phyloP scores from a whole-genome alignment of 2,113 vertebrate genomes.

The Narcine bancroftii region DNA sequence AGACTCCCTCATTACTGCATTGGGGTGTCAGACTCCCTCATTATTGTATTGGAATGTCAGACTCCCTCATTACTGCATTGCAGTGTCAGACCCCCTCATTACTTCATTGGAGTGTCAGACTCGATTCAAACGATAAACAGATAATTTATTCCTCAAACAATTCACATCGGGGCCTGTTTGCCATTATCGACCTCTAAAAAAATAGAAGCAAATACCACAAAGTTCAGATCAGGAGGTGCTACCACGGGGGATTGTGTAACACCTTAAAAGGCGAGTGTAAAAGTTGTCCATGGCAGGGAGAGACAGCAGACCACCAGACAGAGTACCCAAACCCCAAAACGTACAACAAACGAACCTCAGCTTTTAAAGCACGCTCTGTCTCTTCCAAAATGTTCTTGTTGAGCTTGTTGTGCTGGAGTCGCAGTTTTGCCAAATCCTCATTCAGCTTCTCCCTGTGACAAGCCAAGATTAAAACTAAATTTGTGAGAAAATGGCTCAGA shows the following conservation, averaged over 20 bases:
- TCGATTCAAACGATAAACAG: too few species aligned
- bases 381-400: constrained; percentile 61
- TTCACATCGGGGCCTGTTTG: neutral
- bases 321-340: neutral
- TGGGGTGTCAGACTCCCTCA: too few species aligned
- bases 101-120: too few species aligned
- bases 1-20: too few species aligned
- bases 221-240: neutral
- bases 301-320: neutral
- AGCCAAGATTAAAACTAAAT: neutral
- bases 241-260: too few species aligned
- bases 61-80: too few species aligned
- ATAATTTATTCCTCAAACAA: too few species aligned
- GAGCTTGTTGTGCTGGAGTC: constrained; percentile 62
- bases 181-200: neutral
- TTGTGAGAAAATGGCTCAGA: neutral
- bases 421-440: constrained; percentile 66
- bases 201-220: neutral
- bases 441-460: constrained; percentile 63
- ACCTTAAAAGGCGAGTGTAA: neutral
- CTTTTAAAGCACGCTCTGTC: constrained; percentile 60
- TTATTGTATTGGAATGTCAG: too few species aligned
- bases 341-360: constrained; percentile 54
- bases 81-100: too few species aligned
- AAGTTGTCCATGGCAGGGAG: neutral